These are phyloP conservation scores for Myodes glareolus DNA, from an alignment of 2,113 vertebrate species.

Conservation along the genomic window DNA sequence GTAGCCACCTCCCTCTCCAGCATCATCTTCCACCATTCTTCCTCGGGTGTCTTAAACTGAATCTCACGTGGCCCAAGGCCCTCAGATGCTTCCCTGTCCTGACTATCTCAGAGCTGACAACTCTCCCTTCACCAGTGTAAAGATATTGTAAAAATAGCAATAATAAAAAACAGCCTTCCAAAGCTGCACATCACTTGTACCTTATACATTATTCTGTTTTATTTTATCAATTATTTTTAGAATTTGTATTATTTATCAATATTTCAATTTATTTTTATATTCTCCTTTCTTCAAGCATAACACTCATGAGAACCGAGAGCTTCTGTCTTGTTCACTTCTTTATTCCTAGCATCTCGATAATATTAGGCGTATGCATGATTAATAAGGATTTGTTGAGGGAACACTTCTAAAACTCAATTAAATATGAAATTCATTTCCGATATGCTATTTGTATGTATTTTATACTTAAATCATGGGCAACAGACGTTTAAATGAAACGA, in stretches of 20 bases:
- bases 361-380: background rate
- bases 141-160: background rate
- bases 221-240: background rate
- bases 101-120: background rate
- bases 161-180: background rate
- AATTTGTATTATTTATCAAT: background rate
- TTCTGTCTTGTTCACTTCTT: background rate
- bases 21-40: background rate
- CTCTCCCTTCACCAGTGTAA: background rate
- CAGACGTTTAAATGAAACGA: constrained; percentile 3
- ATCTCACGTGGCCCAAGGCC: background rate
- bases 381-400: constrained; percentile 1
- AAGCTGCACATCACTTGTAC: background rate
- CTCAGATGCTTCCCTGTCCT: background rate
- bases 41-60: background rate
- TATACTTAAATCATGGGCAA: background rate
- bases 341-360: background rate
- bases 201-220: background rate
- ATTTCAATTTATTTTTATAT: background rate
- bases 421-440: background rate
- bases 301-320: background rate
- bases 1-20: background rate
- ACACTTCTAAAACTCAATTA: constrained; percentile 12
- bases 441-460: background rate
- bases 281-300: background rate